phyloP scores from a whole-genome alignment of 1,140 invertebrate genomes.

The Zeugodacus cucurbitae region DNA sequence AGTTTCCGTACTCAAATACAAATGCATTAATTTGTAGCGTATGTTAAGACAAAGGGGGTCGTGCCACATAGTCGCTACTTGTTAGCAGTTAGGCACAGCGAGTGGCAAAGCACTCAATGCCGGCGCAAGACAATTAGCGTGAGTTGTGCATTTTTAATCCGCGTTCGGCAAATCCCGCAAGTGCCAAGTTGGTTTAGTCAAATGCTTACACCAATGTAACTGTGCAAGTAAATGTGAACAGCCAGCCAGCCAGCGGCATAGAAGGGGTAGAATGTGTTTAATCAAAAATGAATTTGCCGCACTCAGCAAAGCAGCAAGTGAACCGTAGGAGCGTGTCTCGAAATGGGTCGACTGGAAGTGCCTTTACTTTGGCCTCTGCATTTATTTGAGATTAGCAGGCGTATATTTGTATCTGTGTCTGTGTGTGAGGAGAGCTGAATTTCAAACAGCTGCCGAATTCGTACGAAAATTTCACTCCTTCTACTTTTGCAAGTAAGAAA shows the following conservation, averaged over 20 bases:
- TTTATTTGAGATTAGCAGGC: not conserved
- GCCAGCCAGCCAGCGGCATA: too few relatives aligned
- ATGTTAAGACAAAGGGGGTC: not conserved
- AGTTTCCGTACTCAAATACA: not conserved
- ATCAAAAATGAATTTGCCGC: constrained; percentile 20
- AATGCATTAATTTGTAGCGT: not conserved
- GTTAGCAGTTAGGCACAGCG: not conserved
- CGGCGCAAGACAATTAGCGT: constrained; percentile 19
- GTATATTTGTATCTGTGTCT: not conserved
- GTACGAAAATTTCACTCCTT: not conserved
- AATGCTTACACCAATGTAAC: not conserved
- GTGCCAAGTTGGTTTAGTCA: constrained; percentile 6
- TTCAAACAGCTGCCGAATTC: not conserved
- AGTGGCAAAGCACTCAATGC: not conserved
- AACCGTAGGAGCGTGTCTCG: not conserved
- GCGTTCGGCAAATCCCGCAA: not conserved
- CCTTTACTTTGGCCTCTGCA: too few relatives aligned
- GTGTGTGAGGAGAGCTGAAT: not conserved
- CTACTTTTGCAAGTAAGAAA: not conserved
- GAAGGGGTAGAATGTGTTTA: constrained; percentile 5
- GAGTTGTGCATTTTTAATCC: constrained; percentile 20
- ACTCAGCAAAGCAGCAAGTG: not conserved
- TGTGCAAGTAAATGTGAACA: not conserved
- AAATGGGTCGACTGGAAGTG: not conserved
- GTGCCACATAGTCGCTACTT: not conserved